These are phyloP conservation scores for Drosophila lini DNA, from an alignment of 1,140 invertebrate genomes.

Conservation along the genomic window DNA sequence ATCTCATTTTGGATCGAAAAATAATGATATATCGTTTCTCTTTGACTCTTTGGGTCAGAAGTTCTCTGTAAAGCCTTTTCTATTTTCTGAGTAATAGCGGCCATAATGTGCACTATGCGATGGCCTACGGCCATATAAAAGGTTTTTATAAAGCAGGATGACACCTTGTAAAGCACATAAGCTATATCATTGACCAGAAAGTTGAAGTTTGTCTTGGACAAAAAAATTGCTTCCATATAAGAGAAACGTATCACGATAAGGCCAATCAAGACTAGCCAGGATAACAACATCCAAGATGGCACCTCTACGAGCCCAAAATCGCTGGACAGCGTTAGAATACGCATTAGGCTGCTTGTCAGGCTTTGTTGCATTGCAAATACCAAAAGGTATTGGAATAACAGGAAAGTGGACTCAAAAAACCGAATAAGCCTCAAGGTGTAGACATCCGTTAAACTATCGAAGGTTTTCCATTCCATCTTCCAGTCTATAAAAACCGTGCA, in stretches of 20 bases:
- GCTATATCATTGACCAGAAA: no score
- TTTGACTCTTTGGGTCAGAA: background rate
- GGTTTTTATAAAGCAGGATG: background rate
- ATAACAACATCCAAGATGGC: background rate
- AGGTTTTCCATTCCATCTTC: fast-evolving
- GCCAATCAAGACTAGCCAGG: background rate
- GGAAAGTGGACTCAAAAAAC: background rate
- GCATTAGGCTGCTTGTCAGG: background rate
- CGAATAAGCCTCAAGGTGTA: no score
- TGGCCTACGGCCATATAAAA: background rate
- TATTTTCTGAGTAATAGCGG: background rate
- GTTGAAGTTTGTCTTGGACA: fast-evolving
- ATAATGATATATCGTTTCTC: background rate
- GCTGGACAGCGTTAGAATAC: background rate
- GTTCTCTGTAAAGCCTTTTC: background rate
- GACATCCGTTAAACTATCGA: background rate
- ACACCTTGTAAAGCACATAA: background rate
- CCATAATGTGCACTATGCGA: background rate
- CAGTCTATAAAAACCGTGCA: no score
- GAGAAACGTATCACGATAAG: fast-evolving
- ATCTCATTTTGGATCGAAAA: background rate
- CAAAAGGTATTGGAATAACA: background rate
- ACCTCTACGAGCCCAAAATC: background rate
- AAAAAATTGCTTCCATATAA: fast-evolving
- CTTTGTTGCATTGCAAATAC: background rate